A percentile compares a stretch with the other conserved stretches of the same genome.
These are phyloP conservation scores for Beris morrisii DNA, from an alignment of 2,888 invertebrate species.

Conservation along the genomic window DNA sequence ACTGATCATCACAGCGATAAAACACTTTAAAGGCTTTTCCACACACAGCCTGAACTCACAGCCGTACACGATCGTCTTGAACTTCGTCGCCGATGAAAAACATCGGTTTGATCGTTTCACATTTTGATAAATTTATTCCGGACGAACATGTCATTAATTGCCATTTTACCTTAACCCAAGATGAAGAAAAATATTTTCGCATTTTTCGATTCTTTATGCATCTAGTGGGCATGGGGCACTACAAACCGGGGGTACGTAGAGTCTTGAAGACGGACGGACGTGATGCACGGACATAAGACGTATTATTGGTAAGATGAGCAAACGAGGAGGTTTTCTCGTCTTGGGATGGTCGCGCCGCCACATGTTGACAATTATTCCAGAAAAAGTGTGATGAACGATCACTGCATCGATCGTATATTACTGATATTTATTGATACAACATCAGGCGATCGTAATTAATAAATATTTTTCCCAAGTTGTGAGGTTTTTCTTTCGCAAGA, in stretches of 20 bases:
- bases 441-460: constrained; percentile 32
- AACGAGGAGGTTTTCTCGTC: constrained; percentile 32
- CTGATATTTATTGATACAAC: constrained; percentile 29
- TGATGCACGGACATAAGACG: constrained; percentile 21
- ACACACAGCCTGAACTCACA: neutral
- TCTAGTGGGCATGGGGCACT: constrained; percentile 5
- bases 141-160: constrained; percentile 41
- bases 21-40: constrained; percentile 41
- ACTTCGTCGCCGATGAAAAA: constrained; percentile 3
- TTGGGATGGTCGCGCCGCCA: constrained; percentile 27
- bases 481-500: too few relatives aligned
- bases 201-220: constrained; percentile 30
- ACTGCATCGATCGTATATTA: constrained; percentile 27
- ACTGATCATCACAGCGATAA: constrained; percentile 53
- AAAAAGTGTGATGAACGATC: constrained; percentile 32
- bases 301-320: constrained; percentile 26
- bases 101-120: constrained; percentile 23
- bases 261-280: constrained; percentile 11
- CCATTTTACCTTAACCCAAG: constrained; percentile 34
- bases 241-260: too few relatives aligned
- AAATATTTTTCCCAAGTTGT: constrained; percentile 19
- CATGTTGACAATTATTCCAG: constrained; percentile 33
- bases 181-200: constrained; percentile 26
- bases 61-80: neutral
- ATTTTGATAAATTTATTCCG: constrained; percentile 40